Base-by-base conservation (phyloP, 2,888 invertebrate species). In the Spisula solida region DNA sequence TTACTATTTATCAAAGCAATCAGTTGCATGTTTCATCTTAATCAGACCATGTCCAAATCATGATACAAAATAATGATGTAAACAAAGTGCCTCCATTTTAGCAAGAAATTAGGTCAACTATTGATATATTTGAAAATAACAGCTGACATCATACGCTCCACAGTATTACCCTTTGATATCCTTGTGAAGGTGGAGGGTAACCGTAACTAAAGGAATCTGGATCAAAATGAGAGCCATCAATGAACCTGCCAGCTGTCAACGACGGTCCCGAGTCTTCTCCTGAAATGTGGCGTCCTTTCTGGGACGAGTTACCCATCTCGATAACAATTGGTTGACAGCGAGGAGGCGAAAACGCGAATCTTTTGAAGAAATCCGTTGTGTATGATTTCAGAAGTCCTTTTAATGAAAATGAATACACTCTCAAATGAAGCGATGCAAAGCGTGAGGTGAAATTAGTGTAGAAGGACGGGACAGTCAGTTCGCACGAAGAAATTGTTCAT, bases 201-300 rank as follows among this genome's bases (percentile, higher is more conserved):
- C 51, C 83, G 47, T 81, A 83, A 25, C 66, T 55, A 81, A 83
- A 83, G 79, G 81, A 31, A 78, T 81, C 85, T 41, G 80, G 83
- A 80, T 80, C 85, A 60, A 81, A 82, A 20, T 81, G 81, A 25
- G 70, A 18, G 18, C 56, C 82, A 84, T 87, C 90, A 60, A 84
- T 83, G 70, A 92, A 92, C 85, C 89, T 92, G 8, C 93, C 90
- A 75, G 95, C 94, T 75, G 94, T 94, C 70, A 95, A 88, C 25
- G 94, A 94, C 4, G 95, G 95, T 2, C 94, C 95, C 1, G 94
- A 93, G 75, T 95, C 95, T 55, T 95, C 95, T 10, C 95, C 95
- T 25, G 95, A 95, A 56, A 92, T 92, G 86, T 95, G 95, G 31
- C 95, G 93, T 85, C 89, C 92, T 85, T 93, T 93, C 79, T 91